These are phyloP conservation scores for Torymus texanus DNA, from an alignment of 2,888 invertebrate genomes.

Conservation along the genomic window DNA sequence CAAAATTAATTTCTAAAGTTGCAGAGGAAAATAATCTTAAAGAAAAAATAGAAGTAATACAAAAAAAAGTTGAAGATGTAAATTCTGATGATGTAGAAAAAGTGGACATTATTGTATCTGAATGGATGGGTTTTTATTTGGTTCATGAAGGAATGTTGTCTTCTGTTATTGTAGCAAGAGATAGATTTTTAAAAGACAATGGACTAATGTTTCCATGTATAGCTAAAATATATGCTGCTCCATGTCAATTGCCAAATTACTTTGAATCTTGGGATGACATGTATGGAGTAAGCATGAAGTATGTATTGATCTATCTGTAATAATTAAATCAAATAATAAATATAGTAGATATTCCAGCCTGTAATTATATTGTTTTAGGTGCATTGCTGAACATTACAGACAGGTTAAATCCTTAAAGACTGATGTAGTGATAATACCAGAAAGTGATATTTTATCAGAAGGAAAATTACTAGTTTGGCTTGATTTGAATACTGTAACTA, in stretches of 20 bases:
- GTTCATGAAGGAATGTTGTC: constrained; percentile 97
- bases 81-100: constrained; percentile 80
- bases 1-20: constrained; percentile 80
- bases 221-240: constrained; percentile 81
- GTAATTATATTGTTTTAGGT: constrained; percentile 59
- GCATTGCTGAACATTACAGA: constrained; percentile 81
- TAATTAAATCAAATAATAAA: too few relatives aligned
- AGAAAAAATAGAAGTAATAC: constrained; percentile 83
- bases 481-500: constrained; percentile 80
- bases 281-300: constrained; percentile 87
- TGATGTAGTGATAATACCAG: constrained; percentile 78
- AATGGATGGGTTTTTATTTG: constrained; percentile 99
- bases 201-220: constrained; percentile 87
- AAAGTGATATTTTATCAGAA: constrained; percentile 80
- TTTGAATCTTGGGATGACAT: constrained; percentile 87
- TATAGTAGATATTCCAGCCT: too few relatives aligned
- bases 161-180: constrained; percentile 88
- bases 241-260: constrained; percentile 80
- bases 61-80: constrained; percentile 87
- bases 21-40: constrained; percentile 84
- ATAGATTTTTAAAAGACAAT: constrained; percentile 84
- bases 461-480: constrained; percentile 82
- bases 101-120: constrained; percentile 94
- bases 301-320: constrained; percentile 41
- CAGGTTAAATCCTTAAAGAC: constrained; percentile 81